Evolutionary conservation across 2,113 vertebrate species (phyloP).

Genomic region (Pelodiscus sinensis): DNA sequence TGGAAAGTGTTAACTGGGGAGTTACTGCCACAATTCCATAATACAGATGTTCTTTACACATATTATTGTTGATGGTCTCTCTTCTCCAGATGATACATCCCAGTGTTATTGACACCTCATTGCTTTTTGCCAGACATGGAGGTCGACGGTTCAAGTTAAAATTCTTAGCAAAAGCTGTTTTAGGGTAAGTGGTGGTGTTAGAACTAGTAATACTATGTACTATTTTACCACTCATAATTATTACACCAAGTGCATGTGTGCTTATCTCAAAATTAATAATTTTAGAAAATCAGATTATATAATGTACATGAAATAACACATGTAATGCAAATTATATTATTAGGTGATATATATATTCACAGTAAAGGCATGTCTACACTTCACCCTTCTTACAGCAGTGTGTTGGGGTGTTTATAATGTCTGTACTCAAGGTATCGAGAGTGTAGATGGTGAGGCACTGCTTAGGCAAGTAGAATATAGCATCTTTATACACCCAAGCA

Average conservation of each 20-base stretch:
- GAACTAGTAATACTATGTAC: not conserved
- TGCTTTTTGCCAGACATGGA: constrained; percentile 84
- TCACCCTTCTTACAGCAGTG: not conserved
- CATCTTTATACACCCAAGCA: not conserved
- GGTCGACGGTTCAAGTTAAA: constrained; percentile 89
- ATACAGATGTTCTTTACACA: not conserved
- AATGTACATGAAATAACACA: not conserved
- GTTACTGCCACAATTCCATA: not conserved
- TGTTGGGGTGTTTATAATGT: not conserved
- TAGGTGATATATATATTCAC: not conserved
- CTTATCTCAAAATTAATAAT: not conserved
- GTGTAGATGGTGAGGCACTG: not conserved
- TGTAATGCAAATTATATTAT: not conserved
- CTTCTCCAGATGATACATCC: constrained; percentile 87
- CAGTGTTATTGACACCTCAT: constrained; percentile 90
- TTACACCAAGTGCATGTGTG: not conserved
- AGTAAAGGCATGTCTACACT: not conserved
- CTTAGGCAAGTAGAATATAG: not conserved
- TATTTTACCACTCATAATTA: not conserved
- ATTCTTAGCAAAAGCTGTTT: constrained; percentile 84
- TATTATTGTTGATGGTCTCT: constrained; percentile 27
- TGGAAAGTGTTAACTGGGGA: not conserved
- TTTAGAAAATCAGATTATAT: not conserved
- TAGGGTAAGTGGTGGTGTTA: constrained; percentile 80
- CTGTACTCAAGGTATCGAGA: not conserved